phyloP scores from a whole-genome alignment of 1,140 invertebrate species.

The Drosophila funebris region DNA sequence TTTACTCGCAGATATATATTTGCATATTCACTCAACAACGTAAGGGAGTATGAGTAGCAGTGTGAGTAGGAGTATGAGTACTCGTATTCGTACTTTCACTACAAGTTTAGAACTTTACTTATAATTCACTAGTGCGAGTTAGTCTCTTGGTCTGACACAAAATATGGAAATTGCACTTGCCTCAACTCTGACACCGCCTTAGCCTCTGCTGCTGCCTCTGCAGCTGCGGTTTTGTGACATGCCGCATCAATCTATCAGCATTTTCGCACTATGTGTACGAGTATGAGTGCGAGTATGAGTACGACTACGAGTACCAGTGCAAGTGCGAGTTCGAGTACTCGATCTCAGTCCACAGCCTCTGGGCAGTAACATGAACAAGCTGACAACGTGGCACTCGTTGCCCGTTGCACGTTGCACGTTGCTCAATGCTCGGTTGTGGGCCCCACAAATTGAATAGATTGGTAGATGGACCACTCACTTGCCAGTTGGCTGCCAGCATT shows the following conservation, averaged over 20 bases:
- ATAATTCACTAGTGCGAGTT: constrained; percentile 33
- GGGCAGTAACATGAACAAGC: constrained; percentile 9
- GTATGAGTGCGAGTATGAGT: neutral
- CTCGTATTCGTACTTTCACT: constrained; percentile 23
- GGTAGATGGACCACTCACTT: constrained; percentile 61
- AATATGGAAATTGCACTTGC: constrained; percentile 64
- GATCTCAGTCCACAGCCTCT: constrained; percentile 24
- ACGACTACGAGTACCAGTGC: neutral
- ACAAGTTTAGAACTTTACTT: constrained; percentile 40
- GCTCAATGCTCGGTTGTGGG: constrained; percentile 17
- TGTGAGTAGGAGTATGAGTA: neutral
- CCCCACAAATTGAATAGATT: constrained; percentile 79
- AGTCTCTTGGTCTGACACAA: constrained; percentile 36
- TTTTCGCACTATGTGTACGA: constrained; percentile 44
- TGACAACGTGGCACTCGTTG: constrained; percentile 7
- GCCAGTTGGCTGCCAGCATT: constrained; percentile 59
- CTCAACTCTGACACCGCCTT: constrained; percentile 3
- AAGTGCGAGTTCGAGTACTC: constrained; percentile 7
- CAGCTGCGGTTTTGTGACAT: constrained; percentile 72
- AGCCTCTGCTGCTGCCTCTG: neutral
- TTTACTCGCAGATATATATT: constrained; percentile 7
- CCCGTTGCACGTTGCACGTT: no score
- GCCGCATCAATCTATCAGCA: constrained; percentile 78
- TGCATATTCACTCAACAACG: constrained; percentile 17
- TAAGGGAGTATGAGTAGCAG: no score